A percentile compares a stretch with the other conserved stretches of the same genome.
Evolutionary conservation across 2,888 invertebrate genomes (phyloP).

Genomic region (Syrphus vitripennis): DNA sequence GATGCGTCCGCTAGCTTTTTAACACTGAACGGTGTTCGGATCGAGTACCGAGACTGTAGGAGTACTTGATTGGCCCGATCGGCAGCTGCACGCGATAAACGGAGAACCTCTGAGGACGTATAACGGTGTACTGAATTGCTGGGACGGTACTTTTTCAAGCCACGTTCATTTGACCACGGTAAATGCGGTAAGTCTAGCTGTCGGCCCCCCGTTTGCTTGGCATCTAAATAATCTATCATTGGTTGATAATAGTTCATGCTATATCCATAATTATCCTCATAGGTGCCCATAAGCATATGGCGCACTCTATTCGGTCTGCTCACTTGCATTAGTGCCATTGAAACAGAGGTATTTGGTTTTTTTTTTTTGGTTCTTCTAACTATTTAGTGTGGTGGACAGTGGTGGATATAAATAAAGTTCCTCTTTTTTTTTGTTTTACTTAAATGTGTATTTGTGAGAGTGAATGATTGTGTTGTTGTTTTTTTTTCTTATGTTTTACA

Average conservation of each 20-base stretch:
- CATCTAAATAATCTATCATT: slow-evolving; percentile 92
- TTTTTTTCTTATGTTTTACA: slow-evolving; percentile 28
- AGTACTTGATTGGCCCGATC: slow-evolving; percentile 87
- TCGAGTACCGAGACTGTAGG: slow-evolving; percentile 79
- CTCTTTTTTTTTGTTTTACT: slow-evolving; percentile 58
- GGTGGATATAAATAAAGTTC: slow-evolving; percentile 66
- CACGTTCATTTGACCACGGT: slow-evolving; percentile 88
- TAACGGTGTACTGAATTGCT: slow-evolving; percentile 86
- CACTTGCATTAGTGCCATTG: slow-evolving; percentile 80
- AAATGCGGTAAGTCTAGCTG: slow-evolving; percentile 84
- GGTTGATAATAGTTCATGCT: slow-evolving; percentile 93
- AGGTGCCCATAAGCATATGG: slow-evolving; percentile 82
- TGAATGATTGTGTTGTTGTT: slow-evolving; percentile 25
- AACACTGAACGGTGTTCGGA: slow-evolving; percentile 81
- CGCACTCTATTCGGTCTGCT: slow-evolving; percentile 77
- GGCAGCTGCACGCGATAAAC: slow-evolving; percentile 86
- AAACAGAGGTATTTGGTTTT: slow-evolving; percentile 45
- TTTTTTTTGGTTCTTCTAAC: slow-evolving; percentile 61
- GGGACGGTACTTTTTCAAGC: slow-evolving; percentile 86
- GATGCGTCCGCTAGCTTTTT: slow-evolving; percentile 83
- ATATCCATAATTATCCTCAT: slow-evolving; percentile 92
- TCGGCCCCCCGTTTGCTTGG: slow-evolving; percentile 82
- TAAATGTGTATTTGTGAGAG: not conserved
- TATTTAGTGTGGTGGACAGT: slow-evolving; percentile 46
- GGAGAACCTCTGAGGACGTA: slow-evolving; percentile 85